Percentiles rank a stretch among this genome's conserved stretches.
phyloP scores from a whole-genome alignment of 2,888 invertebrate genomes.

The Calameuta pallipes region DNA sequence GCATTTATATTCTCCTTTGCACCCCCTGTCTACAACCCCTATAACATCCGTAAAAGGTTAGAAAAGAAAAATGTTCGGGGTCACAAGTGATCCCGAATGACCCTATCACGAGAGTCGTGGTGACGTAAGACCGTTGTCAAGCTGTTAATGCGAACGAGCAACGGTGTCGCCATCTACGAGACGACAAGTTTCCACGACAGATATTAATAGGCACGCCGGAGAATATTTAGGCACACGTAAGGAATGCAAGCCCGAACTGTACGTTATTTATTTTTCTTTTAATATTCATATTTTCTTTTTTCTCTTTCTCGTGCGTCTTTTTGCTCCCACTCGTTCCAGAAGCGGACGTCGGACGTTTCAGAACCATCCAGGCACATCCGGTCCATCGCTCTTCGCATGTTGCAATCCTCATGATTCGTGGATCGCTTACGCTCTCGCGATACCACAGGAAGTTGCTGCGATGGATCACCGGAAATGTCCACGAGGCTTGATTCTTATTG shows the following conservation, averaged over 20 bases:
- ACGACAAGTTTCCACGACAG: neutral
- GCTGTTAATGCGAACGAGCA: neutral
- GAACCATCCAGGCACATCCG: neutral
- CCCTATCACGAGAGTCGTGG: neutral
- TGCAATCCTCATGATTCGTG: slow-evolving; percentile 1
- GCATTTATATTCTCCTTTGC: neutral
- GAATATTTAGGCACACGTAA: neutral
- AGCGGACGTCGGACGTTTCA: neutral
- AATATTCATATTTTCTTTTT: neutral
- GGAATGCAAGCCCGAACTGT: slow-evolving; percentile 1
- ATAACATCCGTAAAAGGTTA: neutral
- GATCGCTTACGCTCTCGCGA: neutral
- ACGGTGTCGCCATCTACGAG: neutral
- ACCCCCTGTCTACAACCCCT: neutral
- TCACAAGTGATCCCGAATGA: neutral
- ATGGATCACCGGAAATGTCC: neutral
- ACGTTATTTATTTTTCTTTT: neutral
- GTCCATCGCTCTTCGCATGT: neutral
- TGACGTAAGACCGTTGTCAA: neutral
- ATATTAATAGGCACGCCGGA: neutral
- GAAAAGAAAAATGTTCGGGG: neutral
- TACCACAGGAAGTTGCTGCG: neutral
- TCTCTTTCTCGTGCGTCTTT: neutral
- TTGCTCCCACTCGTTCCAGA: neutral
- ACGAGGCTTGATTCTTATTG: neutral